Percentiles rank a stretch among this genome's conserved stretches.
Conservation (phyloP, 2,797 vertebrate species). For the Argya squamiceps region DNA sequence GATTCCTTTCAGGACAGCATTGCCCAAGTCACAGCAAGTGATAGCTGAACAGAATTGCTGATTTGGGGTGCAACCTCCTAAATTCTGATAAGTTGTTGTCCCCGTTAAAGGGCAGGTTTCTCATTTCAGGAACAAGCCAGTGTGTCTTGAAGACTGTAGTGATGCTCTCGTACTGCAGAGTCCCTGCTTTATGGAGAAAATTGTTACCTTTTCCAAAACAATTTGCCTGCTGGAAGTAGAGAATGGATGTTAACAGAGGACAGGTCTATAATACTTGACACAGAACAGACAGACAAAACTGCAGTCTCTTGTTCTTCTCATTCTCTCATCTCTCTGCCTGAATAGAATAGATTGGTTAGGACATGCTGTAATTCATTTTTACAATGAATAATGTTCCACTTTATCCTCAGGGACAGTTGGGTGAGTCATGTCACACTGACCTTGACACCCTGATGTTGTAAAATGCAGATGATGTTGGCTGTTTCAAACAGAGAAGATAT, state of each 20-base stretch:
- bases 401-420: slow-evolving; percentile 26
- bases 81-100: not conserved
- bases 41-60: not conserved
- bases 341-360: slow-evolving; percentile 30
- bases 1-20: not conserved
- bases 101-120: not conserved
- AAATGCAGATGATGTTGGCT: slow-evolving; percentile 23
- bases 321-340: slow-evolving; percentile 20
- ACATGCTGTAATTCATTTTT: slow-evolving; percentile 56
- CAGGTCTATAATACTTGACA: not conserved
- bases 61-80: not conserved
- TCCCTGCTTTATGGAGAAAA: not conserved
- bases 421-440: slow-evolving; percentile 32
- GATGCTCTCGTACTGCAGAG: not conserved
- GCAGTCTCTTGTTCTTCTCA: not conserved
- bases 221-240: not conserved
- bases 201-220: not conserved
- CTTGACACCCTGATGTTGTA: slow-evolving; percentile 11
- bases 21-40: not conserved
- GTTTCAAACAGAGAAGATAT: slow-evolving; percentile 40
- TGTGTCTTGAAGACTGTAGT: not conserved
- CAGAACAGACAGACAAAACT: not conserved
- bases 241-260: not conserved
- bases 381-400: slow-evolving; percentile 39
- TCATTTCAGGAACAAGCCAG: not conserved